Evolutionary conservation across 92 coral and sea anemone genomes (phyloP), one percentile per base, ranked within the genome.

Genomic region (Galaxea fascicularis): DNA sequence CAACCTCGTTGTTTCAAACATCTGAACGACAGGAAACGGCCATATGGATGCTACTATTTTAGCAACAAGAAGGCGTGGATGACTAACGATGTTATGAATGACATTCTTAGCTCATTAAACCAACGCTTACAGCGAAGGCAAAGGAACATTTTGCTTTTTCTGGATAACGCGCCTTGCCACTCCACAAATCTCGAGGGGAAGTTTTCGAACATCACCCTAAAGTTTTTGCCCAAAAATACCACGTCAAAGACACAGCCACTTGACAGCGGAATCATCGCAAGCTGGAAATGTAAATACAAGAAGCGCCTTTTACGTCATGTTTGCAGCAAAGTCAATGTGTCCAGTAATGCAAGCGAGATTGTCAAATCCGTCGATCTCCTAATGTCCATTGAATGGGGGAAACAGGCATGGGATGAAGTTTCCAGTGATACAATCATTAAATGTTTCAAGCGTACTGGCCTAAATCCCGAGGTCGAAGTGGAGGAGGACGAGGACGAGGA

Each of bases 151-250:
- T 45, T 86, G 74, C 60, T 86, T 30, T 68, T 86, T 15, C 52
- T 80, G 87, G 82, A 87, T 73, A 82, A 80, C 58, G 91, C 87
- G 67, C 82, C 87, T 27, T 87, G 91, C 65, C 82, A 87, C 57
- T 87, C 91, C 92, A 51, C 84, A 74, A 28, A 78, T 89, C 80
- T n/a, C n/a, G n/a, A n/a, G n/a, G n/a, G n/a, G n/a, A n/a, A n/a
- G n/a, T n/a, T n/a, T n/a, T n/a, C n/a, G n/a, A n/a, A n/a, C n/a
- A n/a, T n/a, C n/a, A 78, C 81, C 14, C 14, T 85, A 71, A 85
- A 79, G 77, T 89, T 89, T 65, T 82, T 85, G 15, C 89, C 84
- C 46, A 89, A 83, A 35, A 88, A 88, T 65, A 88, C 82, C 66
- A 79, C 74, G 41, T 81, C 91, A 45, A 78, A 82, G 74, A 84